Percentiles rank a stretch among this genome's conserved stretches.
Evolutionary conservation across 1,140 invertebrate genomes (phyloP).

Genomic region (Sweltsa coloradensis): DNA sequence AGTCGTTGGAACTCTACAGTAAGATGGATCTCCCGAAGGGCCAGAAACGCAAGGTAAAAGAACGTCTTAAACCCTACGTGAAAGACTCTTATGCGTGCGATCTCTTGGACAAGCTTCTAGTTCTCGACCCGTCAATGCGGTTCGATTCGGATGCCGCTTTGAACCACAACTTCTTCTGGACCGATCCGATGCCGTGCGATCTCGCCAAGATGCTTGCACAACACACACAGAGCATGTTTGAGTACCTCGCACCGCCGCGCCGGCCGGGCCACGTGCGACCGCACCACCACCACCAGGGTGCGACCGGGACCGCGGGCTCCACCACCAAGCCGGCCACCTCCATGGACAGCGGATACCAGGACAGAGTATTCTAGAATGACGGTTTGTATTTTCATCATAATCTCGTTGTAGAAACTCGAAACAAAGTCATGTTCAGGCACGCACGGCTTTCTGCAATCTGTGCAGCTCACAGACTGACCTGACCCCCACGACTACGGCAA

Average conservation of each 20-base stretch:
- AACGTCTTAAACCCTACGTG: slow-evolving; percentile 80
- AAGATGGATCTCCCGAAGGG: slow-evolving; percentile 85
- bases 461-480: no score
- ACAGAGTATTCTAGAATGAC: slow-evolving; percentile 67
- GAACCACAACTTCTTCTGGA: slow-evolving; percentile 98
- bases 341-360: slow-evolving; percentile 59
- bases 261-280: slow-evolving; percentile 53
- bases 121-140: slow-evolving; percentile 83
- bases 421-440: no score
- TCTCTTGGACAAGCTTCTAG: slow-evolving; percentile 83
- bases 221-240: slow-evolving; percentile 92
- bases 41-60: slow-evolving; percentile 85
- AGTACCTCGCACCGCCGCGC: slow-evolving; percentile 78
- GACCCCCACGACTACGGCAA: no score
- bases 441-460: no score
- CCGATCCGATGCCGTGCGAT: slow-evolving; percentile 88
- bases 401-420: no score
- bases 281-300: slow-evolving; percentile 52
- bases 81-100: slow-evolving; percentile 89
- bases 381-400: no score
- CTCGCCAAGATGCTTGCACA: slow-evolving; percentile 86
- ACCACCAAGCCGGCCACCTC: slow-evolving; percentile 36
- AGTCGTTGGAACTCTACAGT: slow-evolving; percentile 80
- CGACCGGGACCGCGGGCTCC: slow-evolving; percentile 26
- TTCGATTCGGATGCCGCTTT: slow-evolving; percentile 85